phyloP scores from a whole-genome alignment of 2,113 vertebrate species.

The Platichthys stellatus region DNA sequence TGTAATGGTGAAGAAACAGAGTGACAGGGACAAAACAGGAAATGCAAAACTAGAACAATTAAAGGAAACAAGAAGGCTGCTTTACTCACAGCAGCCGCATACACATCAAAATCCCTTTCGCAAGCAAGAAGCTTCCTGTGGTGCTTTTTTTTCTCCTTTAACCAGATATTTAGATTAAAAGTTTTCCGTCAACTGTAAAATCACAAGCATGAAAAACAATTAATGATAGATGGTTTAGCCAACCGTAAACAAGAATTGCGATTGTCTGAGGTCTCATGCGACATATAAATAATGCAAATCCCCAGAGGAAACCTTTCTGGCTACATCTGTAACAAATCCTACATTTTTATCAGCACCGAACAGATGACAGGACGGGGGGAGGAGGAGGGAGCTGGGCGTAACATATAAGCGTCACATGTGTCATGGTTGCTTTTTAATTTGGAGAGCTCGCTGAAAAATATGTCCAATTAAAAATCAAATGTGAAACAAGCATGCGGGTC shows the following conservation, averaged over 20 bases:
- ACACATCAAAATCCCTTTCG: not conserved
- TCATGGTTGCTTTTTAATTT: constrained; percentile 67
- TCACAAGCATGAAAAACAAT: too few species aligned
- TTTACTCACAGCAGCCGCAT: not conserved
- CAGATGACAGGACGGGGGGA: constrained; percentile 42
- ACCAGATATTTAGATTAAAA: too few species aligned
- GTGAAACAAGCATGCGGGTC: constrained; percentile 63
- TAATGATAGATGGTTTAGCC: not conserved
- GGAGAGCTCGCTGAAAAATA: constrained; percentile 46
- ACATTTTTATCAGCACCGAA: constrained; percentile 41
- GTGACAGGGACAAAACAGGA: not conserved
- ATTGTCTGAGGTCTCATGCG: constrained; percentile 22
- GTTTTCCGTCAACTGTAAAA: too few species aligned
- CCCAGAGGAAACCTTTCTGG: not conserved
- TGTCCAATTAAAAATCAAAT: constrained; percentile 73
- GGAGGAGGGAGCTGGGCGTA: constrained; percentile 26
- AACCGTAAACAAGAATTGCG: constrained; percentile 1
- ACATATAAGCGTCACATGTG: constrained; percentile 33
- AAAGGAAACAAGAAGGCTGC: constrained; percentile 20
- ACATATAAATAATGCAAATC: constrained; percentile 10
- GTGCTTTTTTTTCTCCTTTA: not conserved
- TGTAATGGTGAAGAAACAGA: constrained; percentile 24
- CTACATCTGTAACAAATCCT: constrained; percentile 41
- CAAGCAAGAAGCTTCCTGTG: not conserved
- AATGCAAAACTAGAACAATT: constrained; percentile 6